Conservation (phyloP, 2,113 vertebrate species). For the Crotalus helleri region DNA sequence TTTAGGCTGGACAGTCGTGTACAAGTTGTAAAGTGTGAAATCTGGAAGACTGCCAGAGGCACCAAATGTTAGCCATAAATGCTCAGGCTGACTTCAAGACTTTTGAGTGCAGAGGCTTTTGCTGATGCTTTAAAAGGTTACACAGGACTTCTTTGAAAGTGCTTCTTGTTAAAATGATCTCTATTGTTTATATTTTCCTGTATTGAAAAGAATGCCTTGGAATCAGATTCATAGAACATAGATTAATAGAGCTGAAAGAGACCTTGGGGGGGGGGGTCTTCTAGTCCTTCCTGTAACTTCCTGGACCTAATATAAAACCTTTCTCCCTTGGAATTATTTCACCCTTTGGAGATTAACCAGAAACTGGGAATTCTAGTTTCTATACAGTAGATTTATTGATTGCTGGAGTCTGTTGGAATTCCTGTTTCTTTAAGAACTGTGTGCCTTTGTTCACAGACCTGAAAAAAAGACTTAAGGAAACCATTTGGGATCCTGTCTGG, state of each 20-base stretch:
- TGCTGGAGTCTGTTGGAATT: not conserved
- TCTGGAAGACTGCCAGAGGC: slow-evolving; percentile 46
- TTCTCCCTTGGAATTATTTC: not conserved
- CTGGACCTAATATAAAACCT: not conserved
- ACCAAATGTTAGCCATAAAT: slow-evolving; percentile 53
- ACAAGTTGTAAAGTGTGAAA: slow-evolving; percentile 36
- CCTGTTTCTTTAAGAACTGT: not conserved
- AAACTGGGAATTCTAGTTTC: not conserved
- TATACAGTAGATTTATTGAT: not conserved
- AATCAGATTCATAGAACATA: not conserved
- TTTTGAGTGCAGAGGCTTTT: not conserved
- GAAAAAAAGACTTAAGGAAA: not conserved
- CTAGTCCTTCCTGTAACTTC: too few species aligned
- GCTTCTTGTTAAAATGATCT: not conserved
- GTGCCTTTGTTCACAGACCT: not conserved
- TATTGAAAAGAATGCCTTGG: not conserved
- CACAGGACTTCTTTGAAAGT: not conserved
- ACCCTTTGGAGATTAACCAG: not conserved
- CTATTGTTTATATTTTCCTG: not conserved
- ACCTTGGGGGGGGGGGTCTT: too few species aligned
- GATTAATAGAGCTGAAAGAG: too few species aligned
- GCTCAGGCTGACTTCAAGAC: slow-evolving; percentile 44
- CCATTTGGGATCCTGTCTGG: not conserved
- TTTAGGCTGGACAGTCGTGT: not conserved
- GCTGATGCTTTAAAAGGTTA: slow-evolving; percentile 21